Evolutionary conservation across 37 sponge, comb jelly and placozoan species (phyloP), one percentile per base, ranked within the genome.

Genomic region (Halisarca cf. caerulea): DNA sequence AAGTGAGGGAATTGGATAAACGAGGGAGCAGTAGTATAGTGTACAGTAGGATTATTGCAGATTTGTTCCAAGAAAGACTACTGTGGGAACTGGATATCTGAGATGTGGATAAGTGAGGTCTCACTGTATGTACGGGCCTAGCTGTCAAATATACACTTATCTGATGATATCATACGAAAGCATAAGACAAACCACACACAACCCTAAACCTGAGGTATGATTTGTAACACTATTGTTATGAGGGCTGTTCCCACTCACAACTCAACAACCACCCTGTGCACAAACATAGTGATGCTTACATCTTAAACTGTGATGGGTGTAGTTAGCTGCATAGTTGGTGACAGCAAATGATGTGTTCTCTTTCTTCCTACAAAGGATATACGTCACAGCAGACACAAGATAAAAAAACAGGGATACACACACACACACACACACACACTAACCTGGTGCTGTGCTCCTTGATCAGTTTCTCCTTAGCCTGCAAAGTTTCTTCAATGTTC

Each of bases 401-500:
- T 28, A n/a, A n/a, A n/a, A n/a, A n/a, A n/a, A n/a, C n/a, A n/a
- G n/a, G 5, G 6, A 2, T 38, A 27, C 27, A 59, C n/a, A 0
- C 59, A 70, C 41, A 40, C 69, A 66, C 0, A 15, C 39, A n/a
- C 15, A n/a, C 15, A 58, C 61, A 66, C 24, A 44, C 91, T 73
- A 37, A 92, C 93, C 84, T 86, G 66, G 61, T 80, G 17, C n/a
- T 57, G 30, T 66, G 35, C 28, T 94, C 90, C 42, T 88, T 87
- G 2, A 85, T 15, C 15, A 82, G 33, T 32, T 90, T 61, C 32
- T 80, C 86, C 43, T 82, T 92, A 21, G 96, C 96, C 36, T 47
- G 28, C 62, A 93, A 94, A 5, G 96, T 96, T 79, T 88, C 96
- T 32, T 92, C 96, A 41, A 96, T 96, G 44, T 96, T 96, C 35